Conservation (phyloP, 2,113 vertebrate species). For the Willisornis vidua region DNA sequence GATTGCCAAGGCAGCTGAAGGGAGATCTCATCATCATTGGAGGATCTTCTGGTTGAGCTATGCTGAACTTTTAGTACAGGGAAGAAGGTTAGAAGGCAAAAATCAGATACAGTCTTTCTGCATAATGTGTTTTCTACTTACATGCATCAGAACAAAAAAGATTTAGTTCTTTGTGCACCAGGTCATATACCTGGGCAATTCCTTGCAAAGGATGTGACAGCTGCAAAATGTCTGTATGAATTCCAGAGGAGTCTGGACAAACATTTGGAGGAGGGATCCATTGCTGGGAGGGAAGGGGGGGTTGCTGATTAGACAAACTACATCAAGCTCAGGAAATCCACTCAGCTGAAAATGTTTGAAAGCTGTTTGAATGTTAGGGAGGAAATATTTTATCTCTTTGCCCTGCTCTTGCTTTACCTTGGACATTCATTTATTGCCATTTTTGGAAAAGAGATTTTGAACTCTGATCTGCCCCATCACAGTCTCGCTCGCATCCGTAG, state of each 20-base stretch:
- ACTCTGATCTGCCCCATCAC: not conserved
- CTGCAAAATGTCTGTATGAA: conserved; percentile 24
- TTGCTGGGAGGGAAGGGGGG: not conserved
- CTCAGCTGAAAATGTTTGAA: conserved; percentile 44
- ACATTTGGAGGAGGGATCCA: conserved; percentile 16
- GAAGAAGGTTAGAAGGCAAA: not conserved
- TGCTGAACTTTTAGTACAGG: not conserved
- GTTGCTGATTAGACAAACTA: conserved; percentile 38
- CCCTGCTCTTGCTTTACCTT: conserved; percentile 26
- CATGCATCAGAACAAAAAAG: not conserved
- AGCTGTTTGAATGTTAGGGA: conserved; percentile 18
- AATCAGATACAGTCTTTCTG: not conserved
- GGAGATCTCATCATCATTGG: not conserved
- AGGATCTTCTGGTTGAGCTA: not conserved
- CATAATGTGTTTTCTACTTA: not conserved
- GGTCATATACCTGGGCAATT: conserved; percentile 21
- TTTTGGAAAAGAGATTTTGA: conserved; percentile 51
- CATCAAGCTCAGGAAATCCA: conserved; percentile 44
- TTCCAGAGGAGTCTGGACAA: conserved; percentile 28
- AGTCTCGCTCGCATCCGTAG: not conserved
- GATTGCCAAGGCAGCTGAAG: not conserved
- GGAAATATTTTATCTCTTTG: conserved; percentile 40
- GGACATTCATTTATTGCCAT: conserved; percentile 15
- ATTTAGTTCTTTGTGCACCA: not conserved
- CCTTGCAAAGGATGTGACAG: not conserved